Evolutionary conservation across 2,888 invertebrate genomes (phyloP), one percentile per base, ranked within the genome.

Genomic region (Standfussiana lucernea): DNA sequence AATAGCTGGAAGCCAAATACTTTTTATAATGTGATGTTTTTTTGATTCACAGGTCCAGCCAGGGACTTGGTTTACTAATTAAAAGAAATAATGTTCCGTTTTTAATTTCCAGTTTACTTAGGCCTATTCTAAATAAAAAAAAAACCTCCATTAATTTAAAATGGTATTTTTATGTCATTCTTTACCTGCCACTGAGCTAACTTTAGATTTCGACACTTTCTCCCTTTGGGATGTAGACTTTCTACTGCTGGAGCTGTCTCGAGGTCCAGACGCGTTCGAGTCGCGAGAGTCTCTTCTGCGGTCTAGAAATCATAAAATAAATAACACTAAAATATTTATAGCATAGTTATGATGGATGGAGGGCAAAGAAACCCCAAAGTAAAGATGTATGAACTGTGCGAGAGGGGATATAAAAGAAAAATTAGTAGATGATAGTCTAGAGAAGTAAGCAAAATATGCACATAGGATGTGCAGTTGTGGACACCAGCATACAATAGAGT

Each of bases 271-370:
- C 1, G 97, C 96, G 80, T 97, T 97, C 0, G 97, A 97, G 84
- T 97, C 97, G 24, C 97, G 91, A 0, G 97, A 97, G 85, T 97
- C 97, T 80, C 97, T 90, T 86, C 97, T 91, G 4, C 95, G 93
- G 85, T 97, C 97, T 95, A 78, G 3, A 75, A 77, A 80, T 65
- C 24, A 71, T 2, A 50, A 79, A 56, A 69, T n/a, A 21, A 21
- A 42, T 1, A 35, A n/a, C 40, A 53, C 1, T 73, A 21, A 42
- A 53, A 42, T 35, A 32, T 53, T 53, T 28, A 56, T 4, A 28
- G 28, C 15, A 28, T 15, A 0, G 28, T 13, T 53, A 28, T 28
- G 28, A 15, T 28, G 56, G 28, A 53, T n/a, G n/a, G n/a, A 7
- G n/a, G 28, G 56, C 28, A n/a, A 2, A 56, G 6, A 15, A 28